These are phyloP conservation scores for Chironomus riparius DNA, from an alignment of 2,888 invertebrate species.

Conservation along the genomic window DNA sequence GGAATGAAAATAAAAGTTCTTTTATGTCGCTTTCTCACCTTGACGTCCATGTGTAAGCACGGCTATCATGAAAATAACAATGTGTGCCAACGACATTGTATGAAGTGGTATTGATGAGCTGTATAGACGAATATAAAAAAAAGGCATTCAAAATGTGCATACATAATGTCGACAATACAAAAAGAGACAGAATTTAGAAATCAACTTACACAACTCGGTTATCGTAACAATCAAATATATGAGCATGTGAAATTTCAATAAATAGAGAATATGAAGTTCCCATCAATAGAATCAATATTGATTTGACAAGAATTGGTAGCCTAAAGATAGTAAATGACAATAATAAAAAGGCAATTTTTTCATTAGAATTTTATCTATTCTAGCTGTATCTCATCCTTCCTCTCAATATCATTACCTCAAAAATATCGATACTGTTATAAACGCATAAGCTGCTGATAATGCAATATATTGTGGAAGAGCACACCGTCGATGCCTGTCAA, in stretches of 20 bases:
- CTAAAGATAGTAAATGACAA: conserved; percentile 34
- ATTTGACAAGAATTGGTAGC: conserved; percentile 74
- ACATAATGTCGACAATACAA: conserved; percentile 13
- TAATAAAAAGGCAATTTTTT: background rate
- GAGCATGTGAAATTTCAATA: conserved; percentile 70
- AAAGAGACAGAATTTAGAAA: background rate
- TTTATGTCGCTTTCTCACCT: conserved; percentile 12
- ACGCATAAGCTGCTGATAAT: conserved; percentile 73
- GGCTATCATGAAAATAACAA: conserved; percentile 71
- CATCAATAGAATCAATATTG: conserved; percentile 65
- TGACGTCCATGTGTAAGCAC: conserved; percentile 73
- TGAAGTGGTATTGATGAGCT: conserved; percentile 63
- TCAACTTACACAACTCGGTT: conserved; percentile 57
- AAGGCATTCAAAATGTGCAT: background rate
- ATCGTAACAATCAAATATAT: conserved; percentile 76
- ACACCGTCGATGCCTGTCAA: conserved; percentile 63
- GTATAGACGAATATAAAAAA: conserved; percentile 38
- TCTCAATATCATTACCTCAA: conserved; percentile 44
- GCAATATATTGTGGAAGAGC: conserved; percentile 82
- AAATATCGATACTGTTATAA: conserved; percentile 77
- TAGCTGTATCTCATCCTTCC: background rate
- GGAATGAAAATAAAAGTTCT: too few species aligned
- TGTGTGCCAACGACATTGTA: conserved; percentile 66
- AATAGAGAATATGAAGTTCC: conserved; percentile 69
- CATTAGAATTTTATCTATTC: background rate